Percentiles rank a stretch among this genome's conserved stretches.
These are phyloP conservation scores for Chrysaora quinquecirrha DNA, from an alignment of 30 jellyfish, hydroid and myxozoan species.

Conservation along the genomic window DNA sequence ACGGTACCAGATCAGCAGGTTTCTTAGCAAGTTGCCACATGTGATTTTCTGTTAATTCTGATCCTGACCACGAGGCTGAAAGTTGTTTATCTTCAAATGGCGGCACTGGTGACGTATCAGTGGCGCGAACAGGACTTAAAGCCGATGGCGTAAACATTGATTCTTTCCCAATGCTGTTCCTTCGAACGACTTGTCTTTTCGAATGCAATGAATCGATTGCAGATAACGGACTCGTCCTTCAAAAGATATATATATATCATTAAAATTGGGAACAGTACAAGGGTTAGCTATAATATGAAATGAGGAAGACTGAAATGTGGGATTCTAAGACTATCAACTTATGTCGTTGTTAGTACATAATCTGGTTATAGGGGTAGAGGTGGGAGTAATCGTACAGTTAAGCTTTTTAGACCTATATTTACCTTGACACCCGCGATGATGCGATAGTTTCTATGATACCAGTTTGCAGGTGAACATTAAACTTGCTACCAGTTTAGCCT, in stretches of 20 bases:
- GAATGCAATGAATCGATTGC: slow-evolving; percentile 23
- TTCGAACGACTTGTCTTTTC: slow-evolving; percentile 20
- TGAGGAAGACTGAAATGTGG: no score
- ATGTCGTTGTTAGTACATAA: no score
- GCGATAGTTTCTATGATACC: no score
- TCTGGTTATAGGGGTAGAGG: no score
- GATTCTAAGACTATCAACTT: no score
- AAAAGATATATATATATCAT: not conserved
- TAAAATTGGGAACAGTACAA: not conserved
- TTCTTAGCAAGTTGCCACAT: slow-evolving; percentile 53
- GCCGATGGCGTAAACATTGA: slow-evolving; percentile 49
- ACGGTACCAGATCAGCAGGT: slow-evolving; percentile 59
- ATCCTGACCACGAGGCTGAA: slow-evolving; percentile 78
- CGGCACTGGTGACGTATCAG: slow-evolving; percentile 56
- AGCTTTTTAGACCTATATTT: no score
- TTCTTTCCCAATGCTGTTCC: slow-evolving; percentile 48
- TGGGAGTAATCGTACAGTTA: no score
- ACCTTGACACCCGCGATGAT: no score
- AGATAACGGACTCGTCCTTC: slow-evolving; percentile 38
- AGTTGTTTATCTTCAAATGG: slow-evolving; percentile 58
- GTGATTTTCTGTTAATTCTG: slow-evolving; percentile 46
- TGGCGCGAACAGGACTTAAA: slow-evolving; percentile 44
- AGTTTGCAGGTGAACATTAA: no score
- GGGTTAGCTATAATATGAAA: not conserved
- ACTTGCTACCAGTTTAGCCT: no score